Percentiles rank a stretch among this genome's conserved stretches.
phyloP scores from a whole-genome alignment of 2,113 vertebrate species.

The Phylloscopus whistleri region DNA sequence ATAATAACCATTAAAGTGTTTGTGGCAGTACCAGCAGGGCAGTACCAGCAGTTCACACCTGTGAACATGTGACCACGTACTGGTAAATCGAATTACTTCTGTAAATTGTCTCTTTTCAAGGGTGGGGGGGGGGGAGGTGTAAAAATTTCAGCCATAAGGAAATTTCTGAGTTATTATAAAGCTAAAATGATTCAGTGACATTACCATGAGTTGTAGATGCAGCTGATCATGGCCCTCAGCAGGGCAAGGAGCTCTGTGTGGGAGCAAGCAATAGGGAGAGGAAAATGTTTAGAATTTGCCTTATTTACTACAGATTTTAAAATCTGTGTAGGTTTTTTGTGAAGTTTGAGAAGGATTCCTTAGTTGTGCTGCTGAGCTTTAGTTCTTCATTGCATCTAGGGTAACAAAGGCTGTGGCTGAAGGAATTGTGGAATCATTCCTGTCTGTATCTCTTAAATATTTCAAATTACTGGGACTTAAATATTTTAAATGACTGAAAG shows the following conservation, averaged over 20 bases:
- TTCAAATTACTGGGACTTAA: background rate
- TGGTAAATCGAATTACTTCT: background rate
- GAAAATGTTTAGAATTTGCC: background rate
- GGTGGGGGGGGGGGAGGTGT: too few species aligned
- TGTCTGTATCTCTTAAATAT: too few species aligned
- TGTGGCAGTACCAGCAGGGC: background rate
- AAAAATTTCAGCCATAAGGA: background rate
- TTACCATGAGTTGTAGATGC: background rate
- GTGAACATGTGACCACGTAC: background rate
- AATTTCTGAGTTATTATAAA: background rate
- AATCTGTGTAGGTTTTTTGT: background rate
- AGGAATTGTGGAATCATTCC: background rate
- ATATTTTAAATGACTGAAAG: background rate
- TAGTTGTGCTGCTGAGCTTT: background rate
- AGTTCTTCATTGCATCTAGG: background rate
- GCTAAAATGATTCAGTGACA: background rate
- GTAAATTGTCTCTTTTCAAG: background rate
- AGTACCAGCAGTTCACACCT: background rate
- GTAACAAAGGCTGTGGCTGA: background rate
- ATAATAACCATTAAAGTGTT: background rate
- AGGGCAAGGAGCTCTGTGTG: background rate
- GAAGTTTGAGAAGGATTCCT: background rate
- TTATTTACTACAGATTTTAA: background rate
- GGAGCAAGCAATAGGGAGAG: background rate
- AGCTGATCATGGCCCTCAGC: background rate